These are phyloP conservation scores for Drosophila lutescens DNA, from an alignment of 2,888 invertebrate genomes.

Conservation along the genomic window DNA sequence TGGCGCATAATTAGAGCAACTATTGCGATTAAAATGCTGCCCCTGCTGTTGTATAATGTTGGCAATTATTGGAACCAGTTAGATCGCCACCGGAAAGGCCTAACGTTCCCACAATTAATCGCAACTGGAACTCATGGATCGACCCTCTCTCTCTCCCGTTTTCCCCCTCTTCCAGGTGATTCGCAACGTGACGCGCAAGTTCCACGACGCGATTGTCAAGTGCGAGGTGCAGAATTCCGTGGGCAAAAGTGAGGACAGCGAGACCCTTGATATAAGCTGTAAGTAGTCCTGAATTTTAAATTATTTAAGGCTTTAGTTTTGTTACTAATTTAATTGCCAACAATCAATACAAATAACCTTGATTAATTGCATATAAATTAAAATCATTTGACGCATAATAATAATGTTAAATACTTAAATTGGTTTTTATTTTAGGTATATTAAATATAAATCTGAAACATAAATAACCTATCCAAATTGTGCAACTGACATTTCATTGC, in stretches of 20 bases:
- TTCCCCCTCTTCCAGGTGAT: constrained; percentile 86
- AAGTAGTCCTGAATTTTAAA: constrained; percentile 85
- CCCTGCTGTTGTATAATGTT: constrained; percentile 58
- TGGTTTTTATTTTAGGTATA: no score
- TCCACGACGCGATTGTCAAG: constrained; percentile 94
- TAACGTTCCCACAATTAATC: constrained; percentile 43
- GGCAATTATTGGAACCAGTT: constrained; percentile 43
- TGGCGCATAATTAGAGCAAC: constrained; percentile 75
- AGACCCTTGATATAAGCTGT: constrained; percentile 95
- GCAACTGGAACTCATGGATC: constrained; percentile 7
- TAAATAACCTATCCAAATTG: no score
- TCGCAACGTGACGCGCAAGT: constrained; percentile 91
- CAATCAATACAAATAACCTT: neutral
- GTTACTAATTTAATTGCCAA: neutral
- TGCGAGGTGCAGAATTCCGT: constrained; percentile 96
- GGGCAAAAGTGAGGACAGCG: constrained; percentile 95
- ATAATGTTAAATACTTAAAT: no score
- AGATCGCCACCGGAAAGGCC: constrained; percentile 47
- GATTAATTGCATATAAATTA: neutral
- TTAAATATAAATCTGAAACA: no score
- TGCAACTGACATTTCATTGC: constrained; percentile 1
- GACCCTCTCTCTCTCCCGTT: neutral
- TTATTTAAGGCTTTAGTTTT: neutral
- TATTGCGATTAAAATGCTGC: constrained; percentile 63
- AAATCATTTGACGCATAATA: neutral